These are phyloP conservation scores for Formica selysi DNA, from an alignment of 1,140 invertebrate genomes.

Conservation along the genomic window DNA sequence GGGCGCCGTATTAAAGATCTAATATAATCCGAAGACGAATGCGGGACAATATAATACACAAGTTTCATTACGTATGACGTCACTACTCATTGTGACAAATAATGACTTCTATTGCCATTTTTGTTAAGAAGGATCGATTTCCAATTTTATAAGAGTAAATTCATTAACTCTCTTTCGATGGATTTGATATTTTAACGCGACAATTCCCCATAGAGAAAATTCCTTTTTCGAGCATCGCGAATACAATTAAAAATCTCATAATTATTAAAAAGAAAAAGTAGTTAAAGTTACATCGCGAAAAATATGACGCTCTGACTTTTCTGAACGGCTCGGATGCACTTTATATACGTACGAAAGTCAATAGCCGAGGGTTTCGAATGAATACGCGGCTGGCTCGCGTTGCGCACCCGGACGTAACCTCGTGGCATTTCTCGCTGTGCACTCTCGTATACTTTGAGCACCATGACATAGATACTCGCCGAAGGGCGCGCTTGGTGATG, in stretches of 20 bases:
- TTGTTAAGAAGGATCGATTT: not conserved
- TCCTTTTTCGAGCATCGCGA: not conserved
- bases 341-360: conserved; percentile 17
- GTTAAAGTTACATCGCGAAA: not conserved
- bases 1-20: not conserved
- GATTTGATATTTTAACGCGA: not conserved
- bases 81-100: not conserved
- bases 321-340: not conserved
- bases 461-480: conserved; percentile 46
- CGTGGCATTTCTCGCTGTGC: conserved; percentile 69
- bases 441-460: conserved; percentile 52
- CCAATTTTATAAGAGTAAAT: not conserved
- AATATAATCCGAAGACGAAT: not conserved
- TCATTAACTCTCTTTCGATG: not conserved
- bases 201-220: not conserved
- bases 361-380: conserved; percentile 21
- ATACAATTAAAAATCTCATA: not conserved
- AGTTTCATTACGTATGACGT: not conserved
- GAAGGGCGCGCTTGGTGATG: conserved; percentile 45
- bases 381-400: conserved; percentile 4
- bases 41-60: not conserved
- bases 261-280: not conserved
- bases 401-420: conserved; percentile 71
- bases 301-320: not conserved
- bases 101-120: not conserved